Evolutionary conservation across 2,113 vertebrate species (phyloP).

Genomic region (mouse (Mus musculus)): DNA sequence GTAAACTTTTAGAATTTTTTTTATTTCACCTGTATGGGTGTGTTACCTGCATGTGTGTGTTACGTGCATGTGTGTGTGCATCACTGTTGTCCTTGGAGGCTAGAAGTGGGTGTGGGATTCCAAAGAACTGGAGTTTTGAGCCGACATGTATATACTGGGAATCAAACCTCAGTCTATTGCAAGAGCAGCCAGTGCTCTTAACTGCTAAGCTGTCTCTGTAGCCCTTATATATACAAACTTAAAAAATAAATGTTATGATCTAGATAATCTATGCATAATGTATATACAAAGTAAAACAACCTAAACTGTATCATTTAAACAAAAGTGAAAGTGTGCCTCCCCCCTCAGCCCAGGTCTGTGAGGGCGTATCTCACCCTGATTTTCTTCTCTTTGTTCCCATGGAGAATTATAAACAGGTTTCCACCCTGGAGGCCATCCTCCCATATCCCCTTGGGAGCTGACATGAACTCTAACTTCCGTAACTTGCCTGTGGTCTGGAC

Average conservation of each 20-base stretch:
- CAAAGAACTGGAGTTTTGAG: not conserved
- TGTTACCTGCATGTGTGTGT: not conserved
- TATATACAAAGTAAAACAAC: not conserved
- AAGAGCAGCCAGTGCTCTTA: not conserved
- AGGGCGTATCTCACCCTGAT: not conserved
- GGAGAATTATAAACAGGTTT: not conserved
- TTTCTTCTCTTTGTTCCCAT: not conserved
- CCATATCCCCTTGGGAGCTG: not conserved
- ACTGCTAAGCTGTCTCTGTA: not conserved
- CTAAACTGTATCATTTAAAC: not conserved
- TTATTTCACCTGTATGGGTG: not conserved
- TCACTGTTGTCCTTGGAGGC: not conserved
- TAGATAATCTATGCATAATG: not conserved
- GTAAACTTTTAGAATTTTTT: not conserved
- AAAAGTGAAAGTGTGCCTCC: not conserved
- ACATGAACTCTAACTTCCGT: not conserved
- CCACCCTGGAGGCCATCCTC: not conserved
- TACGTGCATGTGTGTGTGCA: not conserved
- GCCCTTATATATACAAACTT: not conserved
- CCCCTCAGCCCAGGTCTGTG: not conserved
- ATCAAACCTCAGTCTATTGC: not conserved
- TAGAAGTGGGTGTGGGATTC: not conserved
- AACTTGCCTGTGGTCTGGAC: rapidly evolving
- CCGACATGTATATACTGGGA: not conserved
- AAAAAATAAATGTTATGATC: not conserved